Percentiles rank a stretch among this genome's conserved stretches.
Evolutionary conservation across 2,113 vertebrate species (phyloP).

Genomic region (Platysteira castanea): DNA sequence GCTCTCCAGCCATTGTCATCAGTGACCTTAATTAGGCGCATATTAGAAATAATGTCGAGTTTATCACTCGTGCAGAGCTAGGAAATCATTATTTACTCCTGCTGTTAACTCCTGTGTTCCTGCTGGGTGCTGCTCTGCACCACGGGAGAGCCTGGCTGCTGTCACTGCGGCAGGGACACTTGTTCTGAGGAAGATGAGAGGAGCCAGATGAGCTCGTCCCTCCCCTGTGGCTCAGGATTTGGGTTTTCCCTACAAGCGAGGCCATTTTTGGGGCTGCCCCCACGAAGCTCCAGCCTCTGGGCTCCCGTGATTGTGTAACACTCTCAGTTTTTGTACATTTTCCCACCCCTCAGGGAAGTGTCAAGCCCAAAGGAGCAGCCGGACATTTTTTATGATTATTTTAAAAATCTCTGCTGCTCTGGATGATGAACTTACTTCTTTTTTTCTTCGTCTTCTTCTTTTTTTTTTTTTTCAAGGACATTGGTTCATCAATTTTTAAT

Average conservation of each 20-base stretch:
- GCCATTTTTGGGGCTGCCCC: neutral
- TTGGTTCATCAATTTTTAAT: constrained; percentile 29
- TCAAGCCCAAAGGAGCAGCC: neutral
- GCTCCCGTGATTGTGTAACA: fast-evolving
- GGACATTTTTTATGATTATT: neutral
- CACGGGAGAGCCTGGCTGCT: fast-evolving
- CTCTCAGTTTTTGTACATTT: neutral
- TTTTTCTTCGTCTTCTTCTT: neutral
- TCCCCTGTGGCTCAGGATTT: neutral
- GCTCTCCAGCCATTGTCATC: neutral
- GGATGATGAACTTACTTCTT: neutral
- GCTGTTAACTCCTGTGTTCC: neutral
- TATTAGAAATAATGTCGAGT: neutral
- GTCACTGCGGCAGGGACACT: neutral
- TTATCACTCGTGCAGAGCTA: neutral
- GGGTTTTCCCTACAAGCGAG: neutral
- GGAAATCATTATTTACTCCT: neutral
- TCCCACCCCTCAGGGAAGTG: neutral
- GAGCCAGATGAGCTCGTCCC: fast-evolving
- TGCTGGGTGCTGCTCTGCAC: neutral
- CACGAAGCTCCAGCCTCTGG: neutral
- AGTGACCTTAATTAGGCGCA: neutral
- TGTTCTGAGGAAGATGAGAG: neutral
- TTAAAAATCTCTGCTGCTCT: neutral
- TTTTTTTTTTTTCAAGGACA: neutral